Base-by-base conservation (phyloP, 2,113 vertebrate species). In the Macquaria australasica region DNA sequence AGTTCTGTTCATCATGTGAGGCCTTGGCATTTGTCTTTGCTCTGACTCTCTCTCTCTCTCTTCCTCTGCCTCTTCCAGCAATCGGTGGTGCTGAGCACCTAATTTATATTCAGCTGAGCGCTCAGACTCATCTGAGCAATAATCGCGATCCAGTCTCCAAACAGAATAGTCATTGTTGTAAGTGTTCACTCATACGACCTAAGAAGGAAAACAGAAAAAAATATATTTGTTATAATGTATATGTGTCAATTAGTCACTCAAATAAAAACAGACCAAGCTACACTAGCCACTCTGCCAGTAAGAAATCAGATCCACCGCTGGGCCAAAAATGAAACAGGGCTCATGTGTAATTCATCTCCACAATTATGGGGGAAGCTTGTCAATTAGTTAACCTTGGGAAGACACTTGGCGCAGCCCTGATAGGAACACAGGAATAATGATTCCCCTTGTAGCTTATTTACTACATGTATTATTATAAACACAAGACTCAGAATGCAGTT, bases 41-140 rank as follows among this genome's bases (percentile, higher is more conserved):
- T 87, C 72, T 60, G 78, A 34, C 34, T 34, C 34, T 2, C 34
- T 34, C 34, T 2, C 34, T 34, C 91, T 86, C 77, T 91, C 77
- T 85, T 86, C 87, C 82, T 87, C 77, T 89, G 86, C 83, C 87
- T 91, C 88, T 87, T 85, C 89, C 86, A 93, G 94, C 91, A 93
- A 93, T 94, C 90, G 88, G 88, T 94, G 94, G 90, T 87, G 93
- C 89, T 90, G 94, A 92, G 92, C 83, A 91, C 93, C 95, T 95
- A 96, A 96, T 96, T 96, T 95, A 95, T 93, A 96, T 96, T 96
- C 95, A 95, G 83, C 93, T 87, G 94, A 94, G 95, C 89, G 87
- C 93, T 91, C 93, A 89, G 90, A 91, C 93, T 94, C 95, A 93
- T 95, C 93, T 93, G 91, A 93, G 89, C 92, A 93, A 95, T 95